phyloP scores from a whole-genome alignment of 2,888 invertebrate species.

The Lepidochrysops patricia region DNA sequence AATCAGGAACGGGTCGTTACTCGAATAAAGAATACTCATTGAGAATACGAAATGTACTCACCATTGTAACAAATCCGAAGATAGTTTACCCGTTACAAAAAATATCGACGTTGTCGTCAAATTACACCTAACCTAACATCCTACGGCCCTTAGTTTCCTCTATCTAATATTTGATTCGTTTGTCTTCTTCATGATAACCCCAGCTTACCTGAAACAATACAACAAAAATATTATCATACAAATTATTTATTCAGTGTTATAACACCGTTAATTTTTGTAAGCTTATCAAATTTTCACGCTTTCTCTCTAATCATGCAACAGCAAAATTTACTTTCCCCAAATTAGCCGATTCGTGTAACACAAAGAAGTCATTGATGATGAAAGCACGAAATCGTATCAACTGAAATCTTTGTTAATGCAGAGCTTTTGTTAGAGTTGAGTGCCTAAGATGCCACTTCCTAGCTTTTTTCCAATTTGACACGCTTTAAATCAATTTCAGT shows the following conservation, averaged over 20 bases:
- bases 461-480: background rate
- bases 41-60: too few relatives aligned
- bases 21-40: background rate
- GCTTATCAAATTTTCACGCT: conserved; percentile 40
- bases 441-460: background rate
- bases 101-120: too few relatives aligned
- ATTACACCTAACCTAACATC: too few relatives aligned
- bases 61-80: too few relatives aligned
- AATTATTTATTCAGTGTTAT: conserved; percentile 8
- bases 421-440: background rate
- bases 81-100: too few relatives aligned
- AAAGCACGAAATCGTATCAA: background rate
- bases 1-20: background rate
- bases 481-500: background rate
- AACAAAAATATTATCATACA: conserved; percentile 4
- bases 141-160: too few relatives aligned
- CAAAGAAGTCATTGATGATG: background rate
- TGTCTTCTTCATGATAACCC: background rate
- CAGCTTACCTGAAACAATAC: conserved; percentile 11
- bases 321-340: conserved; percentile 44
- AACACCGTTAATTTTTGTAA: conserved; percentile 25
- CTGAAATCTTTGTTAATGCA: background rate
- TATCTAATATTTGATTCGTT: background rate
- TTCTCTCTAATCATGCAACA: conserved; percentile 35
- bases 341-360: conserved; percentile 24